Base-by-base conservation (phyloP, 2,888 invertebrate genomes). In the Drosophila nr. perissopoda region DNA sequence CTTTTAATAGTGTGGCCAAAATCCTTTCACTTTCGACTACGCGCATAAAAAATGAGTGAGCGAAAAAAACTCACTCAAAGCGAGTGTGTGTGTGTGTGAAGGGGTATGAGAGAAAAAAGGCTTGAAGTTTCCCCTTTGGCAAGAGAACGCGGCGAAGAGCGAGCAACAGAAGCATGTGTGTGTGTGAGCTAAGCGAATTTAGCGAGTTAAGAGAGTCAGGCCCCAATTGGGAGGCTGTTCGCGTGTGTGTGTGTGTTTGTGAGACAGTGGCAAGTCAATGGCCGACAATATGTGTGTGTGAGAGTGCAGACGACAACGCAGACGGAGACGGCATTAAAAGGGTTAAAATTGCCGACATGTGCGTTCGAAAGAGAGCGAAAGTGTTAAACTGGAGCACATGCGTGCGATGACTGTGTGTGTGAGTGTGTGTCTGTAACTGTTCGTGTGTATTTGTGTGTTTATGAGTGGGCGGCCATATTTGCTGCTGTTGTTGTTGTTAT, bases 251-350 rank as follows among this genome's bases (percentile, higher is more conserved):
- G 54, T 11, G 48, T 29, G 65, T 16, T 57, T 58, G 56, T 18
- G 56, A 40, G 56, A 49, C 62, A 57, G 48, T 38, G 54, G 34
- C 74, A 80, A 80, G 84, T 87, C 88, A 87, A 89, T 85, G 82
- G 81, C 89, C 84, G 76, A 68, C 63, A 70, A 11, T 33, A 42
- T 62, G 53, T 38, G 56, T 21, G n/a, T 25, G 29, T 64, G 52
- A 56, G 72, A 63, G 76, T 71, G 83, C 79, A 88, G 82, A 86
- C 84, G 76, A 69, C 74, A 74, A 70, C 71, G 80, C 83, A 88
- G 90, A 90, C 91, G 88, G 88, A 90, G 91, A 91, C 84, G 81
- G 91, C 91, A 91, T 91, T 91, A 91, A 91, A 91, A 91, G 92
- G 91, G 91, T 91, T 91, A 91, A 90, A 79, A 73, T 74, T 79